Conservation (phyloP, 2,888 invertebrate genomes). For the Taenaris catops region DNA sequence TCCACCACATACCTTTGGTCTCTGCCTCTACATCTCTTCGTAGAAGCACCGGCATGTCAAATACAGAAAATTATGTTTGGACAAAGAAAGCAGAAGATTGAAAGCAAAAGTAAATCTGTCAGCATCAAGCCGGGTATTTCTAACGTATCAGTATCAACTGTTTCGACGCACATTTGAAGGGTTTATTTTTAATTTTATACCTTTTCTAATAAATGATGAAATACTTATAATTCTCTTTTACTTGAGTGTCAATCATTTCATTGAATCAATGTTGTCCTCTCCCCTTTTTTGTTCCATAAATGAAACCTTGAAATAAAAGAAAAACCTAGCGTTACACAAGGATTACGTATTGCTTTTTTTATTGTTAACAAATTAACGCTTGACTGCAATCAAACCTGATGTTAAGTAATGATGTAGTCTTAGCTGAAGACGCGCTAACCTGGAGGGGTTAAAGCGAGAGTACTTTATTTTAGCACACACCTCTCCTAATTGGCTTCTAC, state of each 20-base stretch:
- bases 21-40: slow-evolving; percentile 59
- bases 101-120: slow-evolving; percentile 37
- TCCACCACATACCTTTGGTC: slow-evolving; percentile 53
- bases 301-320: too few relatives aligned
- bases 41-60: slow-evolving; percentile 63
- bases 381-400: too few relatives aligned
- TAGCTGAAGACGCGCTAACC: too few relatives aligned
- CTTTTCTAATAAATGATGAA: slow-evolving; percentile 18
- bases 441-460: too few relatives aligned
- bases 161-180: slow-evolving; percentile 66
- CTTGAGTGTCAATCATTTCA: too few relatives aligned
- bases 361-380: too few relatives aligned
- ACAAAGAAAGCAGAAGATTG: slow-evolving; percentile 45
- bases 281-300: too few relatives aligned
- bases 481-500: too few relatives aligned
- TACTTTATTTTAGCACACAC: too few relatives aligned
- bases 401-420: too few relatives aligned
- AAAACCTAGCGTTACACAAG: neutral
- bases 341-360: neutral
- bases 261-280: too few relatives aligned
- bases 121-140: slow-evolving; percentile 63
- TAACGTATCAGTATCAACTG: slow-evolving; percentile 59
- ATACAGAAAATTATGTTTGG: slow-evolving; percentile 61
- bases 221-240: too few relatives aligned
- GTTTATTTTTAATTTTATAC: slow-evolving; percentile 13